phyloP scores from a whole-genome alignment of 2,797 vertebrate species.

The Enteromius argenteus region DNA sequence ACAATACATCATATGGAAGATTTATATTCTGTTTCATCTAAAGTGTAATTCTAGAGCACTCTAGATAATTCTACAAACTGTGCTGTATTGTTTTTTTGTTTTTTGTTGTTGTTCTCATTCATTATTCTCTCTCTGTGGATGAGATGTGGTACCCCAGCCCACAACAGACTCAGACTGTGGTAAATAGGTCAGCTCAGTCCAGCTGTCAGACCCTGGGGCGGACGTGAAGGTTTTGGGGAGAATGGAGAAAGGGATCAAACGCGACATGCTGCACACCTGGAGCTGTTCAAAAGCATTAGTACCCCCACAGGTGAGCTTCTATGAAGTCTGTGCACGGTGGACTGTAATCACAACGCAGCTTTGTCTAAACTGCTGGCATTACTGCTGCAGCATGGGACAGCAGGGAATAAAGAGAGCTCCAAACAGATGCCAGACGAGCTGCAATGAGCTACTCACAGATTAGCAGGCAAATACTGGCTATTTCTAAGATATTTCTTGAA shows the following conservation, averaged over 20 bases:
- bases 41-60: slow-evolving; percentile 7
- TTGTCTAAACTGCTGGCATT: neutral
- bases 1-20: slow-evolving; percentile 5
- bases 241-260: slow-evolving; percentile 21
- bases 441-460: neutral
- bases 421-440: neutral
- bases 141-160: slow-evolving; percentile 5
- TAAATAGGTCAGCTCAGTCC: slow-evolving; percentile 23
- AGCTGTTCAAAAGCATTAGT: slow-evolving; percentile 38
- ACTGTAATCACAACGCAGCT: slow-evolving; percentile 24
- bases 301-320: slow-evolving; percentile 11
- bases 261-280: slow-evolving; percentile 31
- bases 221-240: neutral
- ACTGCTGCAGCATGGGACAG: neutral
- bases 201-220: slow-evolving; percentile 46
- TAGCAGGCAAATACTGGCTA: neutral
- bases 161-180: slow-evolving; percentile 1
- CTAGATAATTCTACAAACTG: too few species aligned
- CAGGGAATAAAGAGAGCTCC: neutral
- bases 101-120: slow-evolving; percentile 32
- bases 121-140: slow-evolving; percentile 27
- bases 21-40: slow-evolving; percentile 19
- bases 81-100: too few species aligned
- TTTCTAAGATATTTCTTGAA: neutral
- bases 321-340: neutral